Evolutionary conservation across 2,113 vertebrate genomes (phyloP), one percentile per base, ranked within the genome.

Genomic region (Pongo pygmaeus): DNA sequence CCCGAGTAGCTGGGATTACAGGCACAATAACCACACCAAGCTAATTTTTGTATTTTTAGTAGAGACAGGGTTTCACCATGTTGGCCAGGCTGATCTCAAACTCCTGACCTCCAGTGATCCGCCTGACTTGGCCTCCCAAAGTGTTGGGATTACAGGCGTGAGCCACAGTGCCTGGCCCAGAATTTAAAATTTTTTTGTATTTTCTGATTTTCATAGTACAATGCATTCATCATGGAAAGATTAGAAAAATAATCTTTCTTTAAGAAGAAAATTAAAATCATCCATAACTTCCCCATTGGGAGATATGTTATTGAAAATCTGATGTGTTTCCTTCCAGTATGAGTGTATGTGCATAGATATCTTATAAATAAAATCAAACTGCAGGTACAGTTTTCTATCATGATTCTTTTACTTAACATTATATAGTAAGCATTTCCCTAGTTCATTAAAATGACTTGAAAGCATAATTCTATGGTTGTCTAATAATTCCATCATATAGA

Each of bases 121-220:
- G 5, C 2, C 61, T 64, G 61, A 14, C 27, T 30, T 64, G 61
- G 5, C 61, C 27, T 64, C 61, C 61, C 61, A 32, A 64, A 64
- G 27, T 32, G 61, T 30, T 64, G 27, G 27, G 61, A 64, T 64
- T 61, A 61, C 11, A 61, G 59, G 25, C 4, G 1, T 61, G 59
- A 61, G 59, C 59, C 59, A 61, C 59, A 30, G 59, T 12, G 2
- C 25, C 59, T 61, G 52, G 23, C 4, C 35, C 83, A 27, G 38
- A 5, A 67, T 84, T 94, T 86, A 12, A 59, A 83, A 59, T 77
- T 86, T 67, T 93, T 86, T 14, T 22, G 67, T 91, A 57, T 67
- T 97, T 94, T 85, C 69, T 93, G 43, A 20, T 72, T 83, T 94
- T 85, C 89, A 72, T 83, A 84, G 30, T n/a, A 86, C 75, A 89